These are phyloP conservation scores for Cricetomys ansorgei DNA, from an alignment of 2,113 vertebrate species.

Conservation along the genomic window DNA sequence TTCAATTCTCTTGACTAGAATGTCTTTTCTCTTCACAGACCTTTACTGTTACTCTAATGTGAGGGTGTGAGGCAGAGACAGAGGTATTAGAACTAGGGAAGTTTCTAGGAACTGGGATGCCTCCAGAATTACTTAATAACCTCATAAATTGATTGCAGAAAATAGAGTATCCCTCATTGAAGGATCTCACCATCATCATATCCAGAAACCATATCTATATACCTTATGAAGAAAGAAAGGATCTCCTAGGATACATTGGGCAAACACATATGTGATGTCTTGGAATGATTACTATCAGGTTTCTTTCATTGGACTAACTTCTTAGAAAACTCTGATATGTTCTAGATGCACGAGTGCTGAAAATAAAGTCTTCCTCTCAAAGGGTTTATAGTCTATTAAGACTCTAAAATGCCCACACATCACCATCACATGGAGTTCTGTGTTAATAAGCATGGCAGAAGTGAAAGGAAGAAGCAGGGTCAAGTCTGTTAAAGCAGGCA, in stretches of 20 bases:
- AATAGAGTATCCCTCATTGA: background rate
- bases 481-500: background rate
- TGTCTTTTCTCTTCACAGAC: background rate
- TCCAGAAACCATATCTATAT: background rate
- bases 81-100: too few species aligned
- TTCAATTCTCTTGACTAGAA: background rate
- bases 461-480: background rate
- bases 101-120: background rate
- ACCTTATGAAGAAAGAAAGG: background rate
- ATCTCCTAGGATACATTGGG: background rate
- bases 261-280: background rate
- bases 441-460: background rate
- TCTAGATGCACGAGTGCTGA: background rate
- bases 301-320: conserved; percentile 29
- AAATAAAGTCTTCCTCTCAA: background rate
- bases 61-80: background rate
- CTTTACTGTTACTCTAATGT: background rate
- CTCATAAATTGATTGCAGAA: background rate
- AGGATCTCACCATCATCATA: background rate
- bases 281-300: background rate
- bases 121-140: background rate
- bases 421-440: background rate
- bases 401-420: background rate
- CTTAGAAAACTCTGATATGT: background rate
- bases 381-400: background rate